A percentile compares a stretch with the other conserved stretches of the same genome.
phyloP scores from a whole-genome alignment of 1,140 invertebrate genomes.

The Vanessa tameamea region DNA sequence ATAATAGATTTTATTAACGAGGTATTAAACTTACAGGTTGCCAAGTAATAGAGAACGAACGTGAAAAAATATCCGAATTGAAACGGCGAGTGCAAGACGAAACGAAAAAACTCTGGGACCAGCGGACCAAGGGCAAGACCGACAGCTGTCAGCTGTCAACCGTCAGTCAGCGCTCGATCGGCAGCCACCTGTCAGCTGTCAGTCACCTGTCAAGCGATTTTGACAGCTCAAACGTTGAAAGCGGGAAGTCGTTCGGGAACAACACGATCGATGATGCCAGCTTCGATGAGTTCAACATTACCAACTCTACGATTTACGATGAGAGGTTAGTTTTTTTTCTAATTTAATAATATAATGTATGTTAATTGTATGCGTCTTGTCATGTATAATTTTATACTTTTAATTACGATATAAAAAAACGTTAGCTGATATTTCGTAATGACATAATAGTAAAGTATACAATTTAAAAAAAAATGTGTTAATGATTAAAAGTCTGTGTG shows the following conservation, averaged over 20 bases:
- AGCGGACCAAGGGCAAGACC: constrained; percentile 47
- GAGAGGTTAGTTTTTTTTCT: constrained; percentile 57
- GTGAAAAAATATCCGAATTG: constrained; percentile 91
- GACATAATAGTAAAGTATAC: no score
- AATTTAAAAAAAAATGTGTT: no score
- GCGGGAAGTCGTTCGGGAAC: constrained; percentile 35
- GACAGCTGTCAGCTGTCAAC: constrained; percentile 50
- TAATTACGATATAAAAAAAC: no score
- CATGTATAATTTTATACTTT: no score
- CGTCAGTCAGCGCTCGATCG: constrained; percentile 30
- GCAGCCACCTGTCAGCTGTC: constrained; percentile 31
- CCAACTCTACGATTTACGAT: constrained; percentile 62
- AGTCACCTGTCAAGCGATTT: constrained; percentile 34
- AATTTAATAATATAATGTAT: not conserved
- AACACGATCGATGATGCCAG: constrained; percentile 49
- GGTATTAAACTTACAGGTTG: constrained; percentile 82
- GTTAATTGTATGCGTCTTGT: no score
- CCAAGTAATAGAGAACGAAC: constrained; percentile 94
- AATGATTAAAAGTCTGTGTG: no score
- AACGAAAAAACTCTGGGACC: constrained; percentile 91
- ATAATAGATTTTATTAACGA: not conserved
- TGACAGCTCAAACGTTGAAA: constrained; percentile 33
- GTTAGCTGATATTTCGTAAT: no score
- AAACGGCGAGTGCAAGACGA: constrained; percentile 93
- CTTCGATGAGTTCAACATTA: constrained; percentile 60